These are phyloP conservation scores for Crotophaga sulcirostris DNA, from an alignment of 2,113 vertebrate genomes.

Conservation along the genomic window DNA sequence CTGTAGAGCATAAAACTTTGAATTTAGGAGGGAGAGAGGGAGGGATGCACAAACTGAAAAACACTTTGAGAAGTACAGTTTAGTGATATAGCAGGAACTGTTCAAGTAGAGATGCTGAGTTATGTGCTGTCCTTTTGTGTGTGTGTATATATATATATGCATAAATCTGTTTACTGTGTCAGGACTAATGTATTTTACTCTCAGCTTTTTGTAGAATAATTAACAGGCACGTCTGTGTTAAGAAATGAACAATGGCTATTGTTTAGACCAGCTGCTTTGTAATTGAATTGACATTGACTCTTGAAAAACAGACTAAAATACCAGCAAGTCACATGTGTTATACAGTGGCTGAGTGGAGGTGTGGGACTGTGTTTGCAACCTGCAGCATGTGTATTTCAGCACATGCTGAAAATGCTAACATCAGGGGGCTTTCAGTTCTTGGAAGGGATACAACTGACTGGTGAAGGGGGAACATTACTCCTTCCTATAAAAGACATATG, in stretches of 20 bases:
- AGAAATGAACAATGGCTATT: not conserved
- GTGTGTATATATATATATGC: not conserved
- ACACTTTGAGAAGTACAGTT: not conserved
- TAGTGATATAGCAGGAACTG: not conserved
- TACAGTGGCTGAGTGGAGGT: not conserved
- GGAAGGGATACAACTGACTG: not conserved
- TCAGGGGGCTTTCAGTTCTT: not conserved
- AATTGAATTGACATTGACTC: not conserved
- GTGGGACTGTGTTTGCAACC: not conserved
- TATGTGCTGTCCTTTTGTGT: not conserved
- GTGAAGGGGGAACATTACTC: not conserved
- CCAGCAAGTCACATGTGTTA: not conserved
- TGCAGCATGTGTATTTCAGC: not conserved
- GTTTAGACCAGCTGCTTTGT: slow-evolving; percentile 25
- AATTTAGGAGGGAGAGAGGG: not conserved
- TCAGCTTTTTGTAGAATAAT: not conserved
- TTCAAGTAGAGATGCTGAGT: not conserved
- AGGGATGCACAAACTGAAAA: not conserved
- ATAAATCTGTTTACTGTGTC: not conserved
- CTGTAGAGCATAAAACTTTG: not conserved
- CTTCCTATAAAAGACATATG: not conserved
- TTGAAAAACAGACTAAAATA: not conserved
- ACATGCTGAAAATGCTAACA: not conserved
- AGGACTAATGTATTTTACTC: not conserved
- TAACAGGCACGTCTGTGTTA: not conserved